Base-by-base conservation (phyloP, 2,888 invertebrate genomes). In the Acanthosepion pharaonis region DNA sequence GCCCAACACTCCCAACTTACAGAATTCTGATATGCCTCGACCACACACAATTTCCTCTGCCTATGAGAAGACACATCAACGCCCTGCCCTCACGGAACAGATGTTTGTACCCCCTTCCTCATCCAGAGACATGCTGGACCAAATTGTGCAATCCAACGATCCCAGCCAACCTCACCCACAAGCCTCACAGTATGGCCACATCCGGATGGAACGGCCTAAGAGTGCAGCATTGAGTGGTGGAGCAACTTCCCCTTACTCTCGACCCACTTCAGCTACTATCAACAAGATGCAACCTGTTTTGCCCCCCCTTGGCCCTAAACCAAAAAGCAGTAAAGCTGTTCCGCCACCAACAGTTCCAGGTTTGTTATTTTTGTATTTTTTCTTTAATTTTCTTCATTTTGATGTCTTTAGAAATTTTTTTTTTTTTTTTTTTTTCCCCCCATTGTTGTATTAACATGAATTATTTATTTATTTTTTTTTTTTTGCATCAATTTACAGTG, bases 11-110 rank as follows among this genome's bases (percentile, higher is more conserved):
- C 96, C 97, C 5, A 94, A 91, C 11, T 94, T 94, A 28, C 96
- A 96, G 91, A 97, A 97, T 59, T 95, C 96, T 25, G 97, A 97
- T 48, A 95, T 95, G 42, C 99, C 99, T 96, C 98, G 99, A 95
- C 99, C 99, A 1, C 99, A 99, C 97, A 99, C 99, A 93, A 99
- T 99, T 97, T 99, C 99, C 11, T 98, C 99, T 95, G 99, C 98
- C 20, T 99, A 99, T 97, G 99, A 99, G 97, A 98, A 98, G 96
- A 96, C 96, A 55, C 98, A 98, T 98, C 98, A 98, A 95, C 98
- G 99, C 95, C 98, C 99, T 33, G 98, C 99, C 1, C 98, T 99
- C 64, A 98, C 98, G 95, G 98, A 98, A 64, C 99, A 99, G 97
- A 99, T 99, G 96, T 98, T 98, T 98, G 98, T 98, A 98, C 98